phyloP scores from a whole-genome alignment of 1,140 invertebrate genomes.

The Drosophila chauvacae region DNA sequence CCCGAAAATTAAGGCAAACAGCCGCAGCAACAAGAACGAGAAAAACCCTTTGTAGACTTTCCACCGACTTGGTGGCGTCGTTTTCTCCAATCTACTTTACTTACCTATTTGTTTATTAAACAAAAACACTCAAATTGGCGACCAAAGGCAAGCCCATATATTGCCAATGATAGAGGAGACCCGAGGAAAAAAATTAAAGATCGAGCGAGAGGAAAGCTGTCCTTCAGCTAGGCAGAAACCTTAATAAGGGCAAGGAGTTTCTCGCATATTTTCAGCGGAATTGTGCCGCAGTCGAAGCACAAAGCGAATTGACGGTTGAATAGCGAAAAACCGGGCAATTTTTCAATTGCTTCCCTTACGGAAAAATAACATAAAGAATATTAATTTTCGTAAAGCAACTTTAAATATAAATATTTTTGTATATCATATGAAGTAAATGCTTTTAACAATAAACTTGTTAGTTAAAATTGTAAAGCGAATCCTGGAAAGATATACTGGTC shows the following conservation, averaged over 20 bases:
- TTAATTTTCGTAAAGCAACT: neutral
- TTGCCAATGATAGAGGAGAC: neutral
- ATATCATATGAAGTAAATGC: too few species aligned
- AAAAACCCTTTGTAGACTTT: constrained; percentile 60
- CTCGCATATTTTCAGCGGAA: constrained; percentile 24
- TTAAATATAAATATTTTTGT: too few species aligned
- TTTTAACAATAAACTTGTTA: too few species aligned
- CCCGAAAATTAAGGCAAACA: constrained; percentile 58
- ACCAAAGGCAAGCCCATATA: constrained; percentile 61
- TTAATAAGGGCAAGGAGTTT: constrained; percentile 18
- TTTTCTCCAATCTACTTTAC: constrained; percentile 58
- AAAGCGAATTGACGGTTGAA: constrained; percentile 1
- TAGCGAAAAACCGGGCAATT: neutral
- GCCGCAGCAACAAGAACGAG: constrained; percentile 11
- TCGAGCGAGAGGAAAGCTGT: constrained; percentile 13
- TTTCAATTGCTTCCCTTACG: constrained; percentile 1
- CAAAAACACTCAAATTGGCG: constrained; percentile 73
- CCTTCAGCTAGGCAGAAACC: constrained; percentile 24
- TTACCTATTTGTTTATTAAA: constrained; percentile 77
- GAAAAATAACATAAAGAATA: neutral
- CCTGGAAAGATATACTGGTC: neutral
- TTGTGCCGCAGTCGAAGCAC: constrained; percentile 8
- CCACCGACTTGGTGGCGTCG: constrained; percentile 63
- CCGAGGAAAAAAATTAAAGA: constrained; percentile 5
- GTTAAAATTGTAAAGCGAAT: neutral